These are phyloP conservation scores for Urosaurus nigricauda DNA, from an alignment of 2,797 vertebrate genomes.

Conservation along the genomic window DNA sequence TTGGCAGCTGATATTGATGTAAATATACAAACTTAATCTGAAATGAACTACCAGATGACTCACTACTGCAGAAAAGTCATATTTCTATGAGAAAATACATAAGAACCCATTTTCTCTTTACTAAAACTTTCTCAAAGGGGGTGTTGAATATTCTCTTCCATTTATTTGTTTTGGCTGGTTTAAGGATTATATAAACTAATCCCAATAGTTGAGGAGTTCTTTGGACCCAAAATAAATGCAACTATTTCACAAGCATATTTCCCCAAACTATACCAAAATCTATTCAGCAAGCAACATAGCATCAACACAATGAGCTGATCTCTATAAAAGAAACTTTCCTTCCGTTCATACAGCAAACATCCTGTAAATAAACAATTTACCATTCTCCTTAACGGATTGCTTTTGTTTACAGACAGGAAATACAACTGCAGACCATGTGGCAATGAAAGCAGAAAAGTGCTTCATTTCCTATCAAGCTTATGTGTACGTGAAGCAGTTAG, in stretches of 20 bases:
- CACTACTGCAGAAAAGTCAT: background rate
- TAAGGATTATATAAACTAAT: background rate
- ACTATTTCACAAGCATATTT: constrained; percentile 22
- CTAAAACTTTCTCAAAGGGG: background rate
- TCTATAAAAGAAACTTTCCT: constrained; percentile 79
- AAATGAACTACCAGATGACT: background rate
- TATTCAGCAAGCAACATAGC: constrained; percentile 56
- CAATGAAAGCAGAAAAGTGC: constrained; percentile 58
- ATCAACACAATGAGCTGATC: constrained; percentile 66
- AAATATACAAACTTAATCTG: background rate
- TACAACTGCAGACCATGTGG: constrained; percentile 66
- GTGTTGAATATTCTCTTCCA: background rate
- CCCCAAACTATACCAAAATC: constrained; percentile 34
- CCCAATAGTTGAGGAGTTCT: constrained; percentile 14
- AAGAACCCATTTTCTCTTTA: background rate
- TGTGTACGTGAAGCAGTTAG: constrained; percentile 54
- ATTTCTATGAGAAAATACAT: background rate
- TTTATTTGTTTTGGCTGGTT: background rate
- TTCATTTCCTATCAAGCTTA: constrained; percentile 70
- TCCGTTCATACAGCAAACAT: constrained; percentile 82
- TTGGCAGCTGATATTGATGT: background rate
- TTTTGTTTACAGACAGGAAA: constrained; percentile 78
- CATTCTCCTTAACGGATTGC: constrained; percentile 52
- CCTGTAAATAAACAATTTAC: constrained; percentile 75
- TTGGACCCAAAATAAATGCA: constrained; percentile 41